Conservation (phyloP, 2,113 vertebrate genomes). For the Diadophis punctatus region DNA sequence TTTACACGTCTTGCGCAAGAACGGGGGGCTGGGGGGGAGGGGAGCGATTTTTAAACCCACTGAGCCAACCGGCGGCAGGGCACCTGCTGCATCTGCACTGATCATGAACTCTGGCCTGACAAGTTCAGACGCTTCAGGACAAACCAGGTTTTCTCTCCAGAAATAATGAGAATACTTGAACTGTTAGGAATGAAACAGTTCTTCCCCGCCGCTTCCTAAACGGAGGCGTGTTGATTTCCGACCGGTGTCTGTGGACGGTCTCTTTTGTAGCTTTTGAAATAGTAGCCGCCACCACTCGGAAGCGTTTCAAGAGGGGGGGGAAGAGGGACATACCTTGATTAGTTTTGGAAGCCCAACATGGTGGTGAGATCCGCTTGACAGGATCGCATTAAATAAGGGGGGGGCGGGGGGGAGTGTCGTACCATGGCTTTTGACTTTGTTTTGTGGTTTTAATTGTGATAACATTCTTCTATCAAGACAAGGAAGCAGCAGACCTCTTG, state of each 20-base stretch:
- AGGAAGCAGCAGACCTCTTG: slow-evolving; percentile 17
- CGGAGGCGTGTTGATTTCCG: slow-evolving; percentile 53
- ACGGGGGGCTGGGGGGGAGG: slow-evolving; percentile 61
- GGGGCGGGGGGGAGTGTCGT: slow-evolving; percentile 29
- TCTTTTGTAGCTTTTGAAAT: slow-evolving; percentile 47
- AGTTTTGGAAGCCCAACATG: slow-evolving; percentile 45
- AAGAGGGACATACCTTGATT: slow-evolving; percentile 51
- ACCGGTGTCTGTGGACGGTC: slow-evolving; percentile 36
- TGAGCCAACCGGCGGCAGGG: slow-evolving; percentile 75
- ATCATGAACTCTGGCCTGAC: slow-evolving; percentile 62
- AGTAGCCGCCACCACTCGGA: slow-evolving; percentile 51
- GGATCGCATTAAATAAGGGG: slow-evolving; percentile 37
- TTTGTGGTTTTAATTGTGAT: not conserved
- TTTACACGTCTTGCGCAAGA: slow-evolving; percentile 60
- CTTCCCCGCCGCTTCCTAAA: slow-evolving; percentile 45
- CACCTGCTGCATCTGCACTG: slow-evolving; percentile 77
- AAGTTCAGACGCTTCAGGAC: slow-evolving; percentile 59
- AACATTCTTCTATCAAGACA: slow-evolving; percentile 35
- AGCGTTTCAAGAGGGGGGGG: slow-evolving; percentile 63
- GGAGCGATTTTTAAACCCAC: slow-evolving; percentile 64
- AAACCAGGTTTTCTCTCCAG: slow-evolving; percentile 67
- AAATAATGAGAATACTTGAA: slow-evolving; percentile 76
- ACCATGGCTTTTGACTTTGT: not conserved
- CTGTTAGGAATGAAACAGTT: slow-evolving; percentile 56
- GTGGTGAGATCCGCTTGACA: slow-evolving; percentile 45